A percentile compares a stretch with the other conserved stretches of the same genome.
Evolutionary conservation across 2,888 invertebrate genomes (phyloP).

Genomic region (Ormyrus rosae): DNA sequence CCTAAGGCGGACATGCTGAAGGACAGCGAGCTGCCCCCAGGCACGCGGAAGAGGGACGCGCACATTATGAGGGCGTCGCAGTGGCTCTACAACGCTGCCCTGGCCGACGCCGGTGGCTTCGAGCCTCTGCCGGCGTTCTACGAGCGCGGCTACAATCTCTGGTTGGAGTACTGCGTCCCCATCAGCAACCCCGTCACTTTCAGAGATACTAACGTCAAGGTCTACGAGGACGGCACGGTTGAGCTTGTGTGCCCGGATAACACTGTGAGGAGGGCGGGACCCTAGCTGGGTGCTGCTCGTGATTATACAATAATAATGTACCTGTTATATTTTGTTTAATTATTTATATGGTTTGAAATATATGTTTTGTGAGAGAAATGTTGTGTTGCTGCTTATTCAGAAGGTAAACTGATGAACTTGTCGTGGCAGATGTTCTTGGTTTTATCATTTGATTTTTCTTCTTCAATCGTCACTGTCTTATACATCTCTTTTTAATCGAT

Average conservation of each 20-base stretch:
- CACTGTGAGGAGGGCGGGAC: too few species aligned
- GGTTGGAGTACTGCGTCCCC: slow-evolving; percentile 55
- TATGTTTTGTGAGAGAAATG: too few species aligned
- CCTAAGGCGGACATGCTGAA: slow-evolving; percentile 81
- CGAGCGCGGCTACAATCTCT: slow-evolving; percentile 61
- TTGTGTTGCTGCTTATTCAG: too few species aligned
- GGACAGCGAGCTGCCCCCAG: slow-evolving; percentile 77
- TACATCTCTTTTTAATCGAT: too few species aligned
- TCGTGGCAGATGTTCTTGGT: too few species aligned
- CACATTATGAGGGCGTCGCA: slow-evolving; percentile 74
- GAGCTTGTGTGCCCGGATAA: background rate
- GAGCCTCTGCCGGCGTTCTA: slow-evolving; percentile 71
- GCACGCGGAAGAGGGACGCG: slow-evolving; percentile 71
- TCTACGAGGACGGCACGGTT: background rate
- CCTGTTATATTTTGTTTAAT: too few species aligned
- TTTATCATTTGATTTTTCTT: too few species aligned
- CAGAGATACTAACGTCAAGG: background rate
- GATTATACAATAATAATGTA: too few species aligned
- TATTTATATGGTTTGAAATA: too few species aligned
- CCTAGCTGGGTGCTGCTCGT: too few species aligned
- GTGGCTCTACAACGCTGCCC: slow-evolving; percentile 75
- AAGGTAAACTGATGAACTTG: too few species aligned
- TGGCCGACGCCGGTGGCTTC: slow-evolving; percentile 73
- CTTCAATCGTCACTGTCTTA: too few species aligned
- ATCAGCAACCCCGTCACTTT: background rate